Base-by-base conservation (phyloP, 1,140 invertebrate species). In the Saccostrea glomerata region DNA sequence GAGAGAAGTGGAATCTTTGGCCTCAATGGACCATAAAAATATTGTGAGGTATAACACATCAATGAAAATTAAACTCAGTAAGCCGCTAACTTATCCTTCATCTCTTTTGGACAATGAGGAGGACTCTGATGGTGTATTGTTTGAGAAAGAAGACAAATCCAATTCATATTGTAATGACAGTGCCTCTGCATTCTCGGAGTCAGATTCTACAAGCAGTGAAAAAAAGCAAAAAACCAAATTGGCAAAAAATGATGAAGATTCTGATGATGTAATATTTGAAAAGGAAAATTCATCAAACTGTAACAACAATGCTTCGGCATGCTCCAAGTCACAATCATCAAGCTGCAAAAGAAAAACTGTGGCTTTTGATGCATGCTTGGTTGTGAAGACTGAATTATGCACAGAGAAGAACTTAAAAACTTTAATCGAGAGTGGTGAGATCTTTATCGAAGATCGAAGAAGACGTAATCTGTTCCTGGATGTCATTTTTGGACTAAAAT, bases 351-450 rank as follows among this genome's bases (percentile, higher is more conserved):
- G 30, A 25, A 36, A 77, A 77, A 77, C 12, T 20, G 58, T 63
- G 5, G n/a, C 58, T 13, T 77, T 30, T 30, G 70, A 77, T 77
- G 70, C 70, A 12, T 77, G 70, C 25, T 77, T 77, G 70, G 70
- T 77, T 77, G 30, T 77, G 11, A 11, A 36, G 30, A 77, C 70
- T 12, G 70, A 77, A 30, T 12, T 77, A 1, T 77, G 70, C 70
- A 25, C 70, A 77, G 70, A 36, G 13, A 77, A 77, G 25, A 77
- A 25, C 15, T 17, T 77, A 15, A 77, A 77, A 77, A 77, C 70
- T 30, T 36, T 77, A 13, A 77, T 77, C 12, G 70, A 77, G 13
- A 30, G 70, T 77, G 25, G 25, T 30, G 70, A 77, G 30, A 77
- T 77, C 30, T 77, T 77, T 66, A 66, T 66, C 11, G 70, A 77